Evolutionary conservation across 2,888 invertebrate species (phyloP), one percentile per base, ranked within the genome.

Genomic region (Drosophila multiciliata): DNA sequence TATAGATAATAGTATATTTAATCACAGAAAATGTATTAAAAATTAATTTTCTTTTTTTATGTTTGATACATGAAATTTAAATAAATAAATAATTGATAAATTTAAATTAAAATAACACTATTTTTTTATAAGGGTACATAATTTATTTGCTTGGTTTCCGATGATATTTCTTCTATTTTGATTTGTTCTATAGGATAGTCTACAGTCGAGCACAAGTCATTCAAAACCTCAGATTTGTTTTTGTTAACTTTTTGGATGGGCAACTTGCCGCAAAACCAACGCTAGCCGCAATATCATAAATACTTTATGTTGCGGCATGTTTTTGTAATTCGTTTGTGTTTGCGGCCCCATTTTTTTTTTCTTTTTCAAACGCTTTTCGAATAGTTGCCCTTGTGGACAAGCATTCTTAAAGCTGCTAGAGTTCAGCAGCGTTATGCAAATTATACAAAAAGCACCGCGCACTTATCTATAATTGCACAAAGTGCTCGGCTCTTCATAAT

Each of bases 251-350:
- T 71, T 75, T 65, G 54, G 71, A 52, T 62, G 26, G 54, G 52
- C 32, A 79, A 79, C 66, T 75, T 72, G 65, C 62, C 67, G 66
- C 75, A 72, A 65, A 62, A 55, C 71, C 72, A 66, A 62, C 48
- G 64, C 42, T 26, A 64, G 53, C 85, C 85, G 83, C 85, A 85
- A 78, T 71, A 87, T 87, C 82, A 87, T 88, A 86, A 88, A 86
- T 86, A 87, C 84, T 86, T 88, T 82, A 86, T 84, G 70, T 78
- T 86, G 84, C 73, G 84, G 89, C 72, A 70, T 62, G 78, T 68
- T 73, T 79, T 79, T 79, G 61, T 67, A 66, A 67, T 78, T 70
- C 50, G 72, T 55, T 73, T 60, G 74, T 69, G 68, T 63, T 62
- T 68, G 74, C 29, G 70, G 61, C 71, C 68, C 69, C 49, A 53